Base-by-base conservation (phyloP, 2,888 invertebrate species). In the Netelia virgata region DNA sequence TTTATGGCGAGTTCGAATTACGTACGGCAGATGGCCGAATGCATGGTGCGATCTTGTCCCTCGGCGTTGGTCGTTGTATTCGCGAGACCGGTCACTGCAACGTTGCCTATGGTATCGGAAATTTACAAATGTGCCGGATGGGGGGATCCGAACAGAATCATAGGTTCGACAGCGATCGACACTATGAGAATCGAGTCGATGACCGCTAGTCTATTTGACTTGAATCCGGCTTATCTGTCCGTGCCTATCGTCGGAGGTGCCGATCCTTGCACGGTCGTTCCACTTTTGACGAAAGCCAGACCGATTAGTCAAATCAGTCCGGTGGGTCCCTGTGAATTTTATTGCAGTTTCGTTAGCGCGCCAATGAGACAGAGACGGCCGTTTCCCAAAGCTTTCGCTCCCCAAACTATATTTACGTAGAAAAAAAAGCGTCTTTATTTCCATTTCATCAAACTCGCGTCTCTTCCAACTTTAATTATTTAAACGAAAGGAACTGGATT, bases 221-320 rank as follows among this genome's bases (percentile, higher is more conserved):
- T 93, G 61, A 89, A 92, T 87, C 88, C 91, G 23, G 86, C 90
- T 0, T 91, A 88, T 83, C 61, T 92, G 53, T 85, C 89, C 6
- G 85, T 93, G 1, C 92, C 93, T 11, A 84, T 93, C 50, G 88
- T 89, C 9, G 92, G 91, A 18, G 93, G 93, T 11, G 91, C 92
- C 11, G 92, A 93, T 87, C 59, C 89, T 10, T 83, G 79, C 57
- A 91, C 90, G 11, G 69, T 90, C 18, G 91, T 93, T 0, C 93
- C 93, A 3, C 82, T 93, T 6, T 86, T 93, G 11, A 92, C 92
- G 1, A 87, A 83, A 63, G 89, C 91, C 9, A 87, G 83, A 69
- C 91, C 91, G 10, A 85, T 87, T 47, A 88, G 89, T 78, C 84
- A 87, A 63, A 91, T 92, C 83, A 88, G 88, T 64, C 11, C 41